A percentile compares a stretch with the other conserved stretches of the same genome.
Conservation (phyloP, 2,888 invertebrate species). For the Tetrapedia diversipes region DNA sequence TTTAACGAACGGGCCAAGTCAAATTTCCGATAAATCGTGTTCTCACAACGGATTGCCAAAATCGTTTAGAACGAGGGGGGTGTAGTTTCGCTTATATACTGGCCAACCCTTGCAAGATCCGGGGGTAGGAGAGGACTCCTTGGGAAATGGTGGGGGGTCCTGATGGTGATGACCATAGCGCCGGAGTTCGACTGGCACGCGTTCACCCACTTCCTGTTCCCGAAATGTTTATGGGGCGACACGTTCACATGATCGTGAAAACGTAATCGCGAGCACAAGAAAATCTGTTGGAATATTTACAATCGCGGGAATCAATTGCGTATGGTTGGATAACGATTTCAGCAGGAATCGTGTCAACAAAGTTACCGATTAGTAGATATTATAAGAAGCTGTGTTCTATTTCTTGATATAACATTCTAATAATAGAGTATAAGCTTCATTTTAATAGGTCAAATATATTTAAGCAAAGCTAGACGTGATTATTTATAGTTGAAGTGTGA, state of each 20-base stretch:
- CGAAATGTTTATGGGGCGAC: constrained; percentile 36
- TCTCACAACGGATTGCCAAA: constrained; percentile 53
- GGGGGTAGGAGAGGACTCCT: constrained; percentile 66
- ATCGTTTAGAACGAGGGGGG: constrained; percentile 63
- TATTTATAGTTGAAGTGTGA: too few relatives aligned
- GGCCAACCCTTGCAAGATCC: constrained; percentile 70
- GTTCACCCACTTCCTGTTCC: constrained; percentile 48
- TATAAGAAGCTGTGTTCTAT: too few relatives aligned
- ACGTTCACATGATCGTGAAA: constrained; percentile 1
- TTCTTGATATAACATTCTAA: too few relatives aligned
- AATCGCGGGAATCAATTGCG: not conserved
- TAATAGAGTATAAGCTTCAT: too few relatives aligned
- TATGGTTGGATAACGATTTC: not conserved
- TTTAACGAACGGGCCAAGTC: not conserved
- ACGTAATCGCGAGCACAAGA: not conserved
- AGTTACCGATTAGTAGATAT: not conserved
- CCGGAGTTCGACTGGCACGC: constrained; percentile 66
- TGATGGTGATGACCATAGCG: constrained; percentile 55
- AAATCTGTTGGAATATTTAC: constrained; percentile 1
- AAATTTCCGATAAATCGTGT: constrained; percentile 14
- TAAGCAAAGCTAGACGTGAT: too few relatives aligned
- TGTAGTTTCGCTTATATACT: constrained; percentile 71
- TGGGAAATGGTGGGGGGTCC: constrained; percentile 63
- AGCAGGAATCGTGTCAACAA: not conserved
- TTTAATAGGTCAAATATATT: too few relatives aligned